Evolutionary conservation across 2,113 vertebrate genomes (phyloP).

Genomic region (Pygoscelis adeliae): DNA sequence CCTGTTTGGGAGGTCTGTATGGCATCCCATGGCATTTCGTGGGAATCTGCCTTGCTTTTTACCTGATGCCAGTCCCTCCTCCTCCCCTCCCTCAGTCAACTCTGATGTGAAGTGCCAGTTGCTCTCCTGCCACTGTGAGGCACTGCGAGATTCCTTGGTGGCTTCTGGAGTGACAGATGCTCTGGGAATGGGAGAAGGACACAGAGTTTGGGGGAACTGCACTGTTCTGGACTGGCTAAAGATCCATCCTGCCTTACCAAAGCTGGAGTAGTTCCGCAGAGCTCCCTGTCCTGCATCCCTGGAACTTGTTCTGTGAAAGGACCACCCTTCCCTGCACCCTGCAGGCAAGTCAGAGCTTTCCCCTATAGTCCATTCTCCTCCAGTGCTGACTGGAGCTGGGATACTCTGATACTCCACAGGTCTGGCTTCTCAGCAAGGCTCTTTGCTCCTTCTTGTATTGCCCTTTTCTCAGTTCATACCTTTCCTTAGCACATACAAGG

Average conservation of each 20-base stretch:
- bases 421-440: neutral
- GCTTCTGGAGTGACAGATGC: neutral
- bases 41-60: neutral
- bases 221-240: neutral
- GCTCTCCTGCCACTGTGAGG: constrained; percentile 28
- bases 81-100: neutral
- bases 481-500: neutral
- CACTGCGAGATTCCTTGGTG: constrained; percentile 14
- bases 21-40: neutral
- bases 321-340: neutral
- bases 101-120: neutral
- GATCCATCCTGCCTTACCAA: neutral
- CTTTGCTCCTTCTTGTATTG: neutral
- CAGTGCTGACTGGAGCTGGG: neutral
- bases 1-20: neutral
- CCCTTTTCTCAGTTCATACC: neutral
- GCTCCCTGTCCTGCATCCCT: neutral
- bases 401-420: neutral
- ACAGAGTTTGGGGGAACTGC: neutral
- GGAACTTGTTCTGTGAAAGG: neutral
- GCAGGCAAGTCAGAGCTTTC: neutral
- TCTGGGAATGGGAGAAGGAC: neutral
- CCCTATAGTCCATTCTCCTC: neutral
- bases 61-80: neutral
- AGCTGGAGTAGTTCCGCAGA: neutral